Base-by-base conservation (phyloP, 2,797 vertebrate species). In the Gila robusta region DNA sequence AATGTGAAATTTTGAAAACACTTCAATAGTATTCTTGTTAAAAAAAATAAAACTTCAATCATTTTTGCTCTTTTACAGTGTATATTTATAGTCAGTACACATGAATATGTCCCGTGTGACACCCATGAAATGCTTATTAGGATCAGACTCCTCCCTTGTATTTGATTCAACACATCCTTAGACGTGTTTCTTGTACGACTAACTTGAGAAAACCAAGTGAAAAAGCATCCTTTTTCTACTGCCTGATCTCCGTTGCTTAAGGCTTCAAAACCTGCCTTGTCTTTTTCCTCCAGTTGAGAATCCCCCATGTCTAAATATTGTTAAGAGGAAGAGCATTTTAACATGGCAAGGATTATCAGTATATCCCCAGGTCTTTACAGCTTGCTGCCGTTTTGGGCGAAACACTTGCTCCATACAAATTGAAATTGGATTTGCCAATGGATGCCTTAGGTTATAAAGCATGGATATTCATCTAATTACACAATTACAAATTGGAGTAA, bases 391-490 rank as follows among this genome's bases (percentile, higher is more conserved):
- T 92, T 94, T 91, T 93, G 91, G 78, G 93, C 93, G 91, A 95
- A 95, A 95, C 92, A 91, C 93, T 94, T 82, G 86, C 90, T 93
- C 94, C 94, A 94, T 94, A 95, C 93, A 96, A 96, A 96, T 94
- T 95, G 93, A 96, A 96, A 96, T 96, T 95, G 95, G 95, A 96
- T 96, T 96, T 95, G 94, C 94, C 92, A 92, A 94, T 91, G 93
- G 93, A 93, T 90, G 95, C 95, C 95, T 95, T 91, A 95, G 95
- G 96, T 96, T 96, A 95, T 94, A 95, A 95, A 95, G 94, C 94
- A 91, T 92, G 94, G 94, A 95, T 96, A 96, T 95, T 95, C 94
- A 95, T 96, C 94, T 96, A 95, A 96, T 96, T 96, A 94, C 94
- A 79, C 92, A 90, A 91, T 94, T 95, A 95, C 95, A 94, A 86